Percentiles rank a stretch among this genome's conserved stretches.
Conservation (phyloP, 2,888 invertebrate genomes). For the Drosophila pegasa region DNA sequence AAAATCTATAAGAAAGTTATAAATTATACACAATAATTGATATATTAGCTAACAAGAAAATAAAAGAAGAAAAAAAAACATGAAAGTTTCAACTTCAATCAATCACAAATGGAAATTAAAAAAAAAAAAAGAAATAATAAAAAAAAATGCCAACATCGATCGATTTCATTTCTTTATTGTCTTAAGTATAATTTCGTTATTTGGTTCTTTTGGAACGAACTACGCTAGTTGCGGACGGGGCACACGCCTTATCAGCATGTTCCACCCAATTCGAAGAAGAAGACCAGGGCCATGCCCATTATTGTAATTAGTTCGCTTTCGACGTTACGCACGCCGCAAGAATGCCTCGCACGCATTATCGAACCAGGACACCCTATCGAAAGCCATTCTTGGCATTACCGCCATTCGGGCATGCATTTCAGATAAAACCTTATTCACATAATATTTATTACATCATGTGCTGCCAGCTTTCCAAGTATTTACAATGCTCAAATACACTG, state of each 20-base stretch:
- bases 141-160: conserved; percentile 23
- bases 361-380: conserved; percentile 1
- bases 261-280: conserved; percentile 30
- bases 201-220: conserved; percentile 8
- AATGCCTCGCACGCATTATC: conserved; percentile 1
- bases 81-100: conserved; percentile 26
- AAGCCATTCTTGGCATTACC: neutral
- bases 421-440: neutral
- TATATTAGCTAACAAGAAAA: conserved; percentile 15
- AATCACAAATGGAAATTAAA: conserved; percentile 34
- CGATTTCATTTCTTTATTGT: conserved; percentile 53
- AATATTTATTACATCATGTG: neutral
- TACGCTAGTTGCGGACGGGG: conserved; percentile 23
- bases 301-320: conserved; percentile 68
- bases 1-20: neutral
- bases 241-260: conserved; percentile 55
- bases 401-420: neutral
- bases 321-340: conserved; percentile 39
- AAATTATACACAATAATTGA: conserved; percentile 7
- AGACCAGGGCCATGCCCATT: conserved; percentile 60
- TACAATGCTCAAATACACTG: neutral
- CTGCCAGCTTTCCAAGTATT: neutral
- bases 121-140: neutral
- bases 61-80: conserved; percentile 3
- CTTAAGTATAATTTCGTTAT: conserved; percentile 23